These are phyloP conservation scores for Sphaerophoria taeniata DNA, from an alignment of 2,888 invertebrate species.

Conservation along the genomic window DNA sequence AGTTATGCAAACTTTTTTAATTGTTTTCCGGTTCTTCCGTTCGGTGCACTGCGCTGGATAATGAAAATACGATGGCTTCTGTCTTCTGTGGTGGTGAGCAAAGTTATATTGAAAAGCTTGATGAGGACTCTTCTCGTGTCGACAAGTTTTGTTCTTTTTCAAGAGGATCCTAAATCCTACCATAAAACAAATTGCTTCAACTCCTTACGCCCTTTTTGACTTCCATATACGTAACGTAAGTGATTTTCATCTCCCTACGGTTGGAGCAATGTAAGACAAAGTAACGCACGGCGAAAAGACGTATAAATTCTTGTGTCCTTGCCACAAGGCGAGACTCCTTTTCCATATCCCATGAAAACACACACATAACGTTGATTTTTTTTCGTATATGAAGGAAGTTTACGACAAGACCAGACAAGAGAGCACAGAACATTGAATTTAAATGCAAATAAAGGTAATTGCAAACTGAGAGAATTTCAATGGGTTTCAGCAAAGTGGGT, in stretches of 20 bases:
- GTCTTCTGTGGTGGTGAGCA: not conserved
- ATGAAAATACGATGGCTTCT: not conserved
- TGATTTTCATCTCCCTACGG: slow-evolving; percentile 3
- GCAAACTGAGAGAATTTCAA: not conserved
- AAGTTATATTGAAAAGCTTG: not conserved
- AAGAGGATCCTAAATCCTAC: not conserved
- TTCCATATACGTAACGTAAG: not conserved
- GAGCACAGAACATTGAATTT: slow-evolving; percentile 54
- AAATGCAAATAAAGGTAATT: slow-evolving; percentile 67
- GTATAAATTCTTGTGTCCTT: slow-evolving; percentile 8
- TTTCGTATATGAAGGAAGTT: not conserved
- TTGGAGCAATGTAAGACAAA: not conserved
- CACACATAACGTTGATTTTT: not conserved
- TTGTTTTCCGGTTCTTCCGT: slow-evolving; percentile 17
- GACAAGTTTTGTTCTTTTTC: not conserved
- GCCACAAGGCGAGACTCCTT: not conserved
- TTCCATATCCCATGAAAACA: too few species aligned
- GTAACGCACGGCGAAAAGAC: slow-evolving; percentile 1
- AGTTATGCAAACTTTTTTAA: slow-evolving; percentile 49
- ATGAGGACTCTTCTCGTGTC: not conserved
- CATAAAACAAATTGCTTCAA: slow-evolving; percentile 11
- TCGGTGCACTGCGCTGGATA: not conserved
- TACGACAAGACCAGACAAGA: slow-evolving; percentile 16
- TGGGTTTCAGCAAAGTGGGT: not conserved
- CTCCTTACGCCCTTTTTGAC: not conserved